These are phyloP conservation scores for Prionace glauca DNA, from an alignment of 2,797 vertebrate genomes.

Conservation along the genomic window DNA sequence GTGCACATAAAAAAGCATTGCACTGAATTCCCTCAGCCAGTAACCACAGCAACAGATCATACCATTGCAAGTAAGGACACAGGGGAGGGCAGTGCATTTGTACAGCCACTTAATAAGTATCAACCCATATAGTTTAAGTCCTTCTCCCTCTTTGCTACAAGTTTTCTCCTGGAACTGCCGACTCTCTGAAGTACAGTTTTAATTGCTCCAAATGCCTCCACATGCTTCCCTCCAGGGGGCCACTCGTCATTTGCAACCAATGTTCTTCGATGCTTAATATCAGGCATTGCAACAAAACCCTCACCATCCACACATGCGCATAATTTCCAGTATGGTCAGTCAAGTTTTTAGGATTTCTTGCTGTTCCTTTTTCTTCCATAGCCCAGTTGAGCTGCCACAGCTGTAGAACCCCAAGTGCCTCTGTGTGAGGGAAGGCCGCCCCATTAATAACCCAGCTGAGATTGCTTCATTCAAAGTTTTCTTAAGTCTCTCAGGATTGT, in stretches of 20 bases:
- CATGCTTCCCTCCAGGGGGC: background rate
- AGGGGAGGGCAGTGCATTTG: background rate
- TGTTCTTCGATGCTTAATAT: background rate
- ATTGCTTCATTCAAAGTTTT: background rate
- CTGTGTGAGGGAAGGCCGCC: background rate
- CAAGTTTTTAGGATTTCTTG: background rate
- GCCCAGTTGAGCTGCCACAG: background rate
- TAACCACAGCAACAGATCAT: conserved; percentile 12
- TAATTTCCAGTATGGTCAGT: background rate
- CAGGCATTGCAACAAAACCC: background rate
- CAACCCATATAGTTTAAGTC: background rate
- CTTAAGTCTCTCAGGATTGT: background rate
- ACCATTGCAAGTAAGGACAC: background rate
- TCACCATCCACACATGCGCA: background rate
- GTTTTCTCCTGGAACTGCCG: background rate
- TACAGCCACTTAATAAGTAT: background rate
- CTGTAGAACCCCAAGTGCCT: background rate
- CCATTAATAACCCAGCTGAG: background rate
- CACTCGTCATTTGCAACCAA: background rate
- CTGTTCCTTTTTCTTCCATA: background rate
- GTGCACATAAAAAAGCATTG: background rate
- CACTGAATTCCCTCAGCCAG: conserved; percentile 13
- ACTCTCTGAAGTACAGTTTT: background rate
- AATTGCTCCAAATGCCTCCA: too few species aligned
- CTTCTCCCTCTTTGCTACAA: background rate